Conservation (phyloP, 2,113 vertebrate genomes). For the Campylorhamphus procurvoides region DNA sequence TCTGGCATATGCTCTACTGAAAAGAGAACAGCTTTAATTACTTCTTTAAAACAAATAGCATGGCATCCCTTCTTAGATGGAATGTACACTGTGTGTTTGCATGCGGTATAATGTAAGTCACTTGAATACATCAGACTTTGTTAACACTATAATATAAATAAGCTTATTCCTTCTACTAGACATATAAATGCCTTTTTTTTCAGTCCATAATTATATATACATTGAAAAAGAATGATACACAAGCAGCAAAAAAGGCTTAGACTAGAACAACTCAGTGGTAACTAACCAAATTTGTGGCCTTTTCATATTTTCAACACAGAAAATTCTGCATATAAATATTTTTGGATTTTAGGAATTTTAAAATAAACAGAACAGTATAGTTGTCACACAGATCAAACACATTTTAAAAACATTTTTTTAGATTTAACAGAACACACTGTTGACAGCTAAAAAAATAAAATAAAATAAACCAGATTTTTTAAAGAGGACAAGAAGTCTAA, state of each 20-base stretch:
- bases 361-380: conserved; percentile 62
- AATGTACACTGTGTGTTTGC: conserved; percentile 53
- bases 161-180: conserved; percentile 76
- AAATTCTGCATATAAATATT: conserved; percentile 67
- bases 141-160: conserved; percentile 75
- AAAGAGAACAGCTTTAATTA: background rate
- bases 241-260: conserved; percentile 72
- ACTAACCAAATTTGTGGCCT: conserved; percentile 57
- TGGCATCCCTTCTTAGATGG: conserved; percentile 39
- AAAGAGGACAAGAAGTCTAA: conserved; percentile 3
- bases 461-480: conserved; percentile 34
- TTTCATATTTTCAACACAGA: conserved; percentile 54
- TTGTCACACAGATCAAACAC: conserved; percentile 59
- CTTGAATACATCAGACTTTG: conserved; percentile 63
- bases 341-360: conserved; percentile 62
- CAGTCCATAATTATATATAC: conserved; percentile 74
- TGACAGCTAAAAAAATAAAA: conserved; percentile 26
- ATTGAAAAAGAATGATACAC: conserved; percentile 65
- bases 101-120: conserved; percentile 71
- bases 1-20: background rate
- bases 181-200: conserved; percentile 64
- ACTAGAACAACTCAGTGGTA: conserved; percentile 78
- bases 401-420: conserved; percentile 46
- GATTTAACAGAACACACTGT: conserved; percentile 28
- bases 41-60: conserved; percentile 5